phyloP scores from a whole-genome alignment of 2,888 invertebrate genomes.

The Malthinus seriepunctatus region DNA sequence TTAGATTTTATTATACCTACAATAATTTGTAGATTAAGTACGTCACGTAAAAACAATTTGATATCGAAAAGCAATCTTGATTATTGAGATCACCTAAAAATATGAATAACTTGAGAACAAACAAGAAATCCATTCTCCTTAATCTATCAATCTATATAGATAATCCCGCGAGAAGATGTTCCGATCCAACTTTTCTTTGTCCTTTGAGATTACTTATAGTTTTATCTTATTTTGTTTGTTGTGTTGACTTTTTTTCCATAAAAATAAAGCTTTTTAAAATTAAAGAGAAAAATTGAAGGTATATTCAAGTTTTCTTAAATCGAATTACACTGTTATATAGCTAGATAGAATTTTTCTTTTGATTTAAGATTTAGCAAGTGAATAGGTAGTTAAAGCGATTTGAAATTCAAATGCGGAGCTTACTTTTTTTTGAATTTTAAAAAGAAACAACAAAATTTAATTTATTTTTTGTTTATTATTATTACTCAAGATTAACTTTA shows the following conservation, averaged over 20 bases:
- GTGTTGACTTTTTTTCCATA: background rate
- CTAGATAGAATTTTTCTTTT: too few species aligned
- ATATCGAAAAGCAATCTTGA: background rate
- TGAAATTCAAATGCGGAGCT: too few species aligned
- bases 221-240: conserved; percentile 23
- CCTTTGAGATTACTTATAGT: conserved; percentile 23
- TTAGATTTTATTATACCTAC: too few species aligned
- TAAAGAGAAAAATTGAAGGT: background rate
- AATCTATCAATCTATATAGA: conserved; percentile 37
- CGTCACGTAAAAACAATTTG: background rate
- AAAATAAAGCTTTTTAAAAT: conserved; percentile 1
- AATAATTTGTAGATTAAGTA: too few species aligned
- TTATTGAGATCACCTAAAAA: conserved; percentile 18
- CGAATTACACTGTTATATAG: too few species aligned
- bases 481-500: too few species aligned
- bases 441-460: too few species aligned
- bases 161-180: conserved; percentile 35
- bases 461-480: too few species aligned
- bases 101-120: conserved; percentile 19
- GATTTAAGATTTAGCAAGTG: too few species aligned
- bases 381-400: too few species aligned
- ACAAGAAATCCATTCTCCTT: conserved; percentile 36
- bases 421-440: too few species aligned
- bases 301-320: too few species aligned
- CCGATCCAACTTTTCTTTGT: conserved; percentile 33